Percentiles rank a stretch among this genome's conserved stretches.
Conservation (phyloP, 1,140 invertebrate species). For the Megathymus violae region DNA sequence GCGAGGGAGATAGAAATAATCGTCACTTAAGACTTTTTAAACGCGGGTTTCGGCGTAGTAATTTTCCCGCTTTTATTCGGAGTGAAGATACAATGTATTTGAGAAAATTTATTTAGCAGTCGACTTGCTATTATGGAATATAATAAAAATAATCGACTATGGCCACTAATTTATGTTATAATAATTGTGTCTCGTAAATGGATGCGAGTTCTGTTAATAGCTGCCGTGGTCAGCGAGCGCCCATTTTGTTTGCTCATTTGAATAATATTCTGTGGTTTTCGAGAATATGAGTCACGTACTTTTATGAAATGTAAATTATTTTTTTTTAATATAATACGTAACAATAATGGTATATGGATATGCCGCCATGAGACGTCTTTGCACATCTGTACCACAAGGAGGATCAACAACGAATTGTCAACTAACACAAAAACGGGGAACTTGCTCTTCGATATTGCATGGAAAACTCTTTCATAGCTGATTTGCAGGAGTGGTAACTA, state of each 20-base stretch:
- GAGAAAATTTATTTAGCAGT: slow-evolving; percentile 50
- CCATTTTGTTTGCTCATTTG: slow-evolving; percentile 35
- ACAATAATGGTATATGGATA: too few species aligned
- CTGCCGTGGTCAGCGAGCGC: slow-evolving; percentile 17
- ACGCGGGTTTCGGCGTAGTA: slow-evolving; percentile 53
- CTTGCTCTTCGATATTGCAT: too few species aligned
- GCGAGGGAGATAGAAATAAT: slow-evolving; percentile 50
- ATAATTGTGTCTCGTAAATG: slow-evolving; percentile 36
- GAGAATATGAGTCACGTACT: slow-evolving; percentile 5
- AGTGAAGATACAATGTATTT: slow-evolving; percentile 62
- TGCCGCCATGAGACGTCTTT: too few species aligned
- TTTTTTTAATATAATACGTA: too few species aligned
- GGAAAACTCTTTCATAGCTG: too few species aligned
- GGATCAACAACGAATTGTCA: too few species aligned
- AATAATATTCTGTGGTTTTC: slow-evolving; percentile 23
- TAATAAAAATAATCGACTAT: slow-evolving; percentile 54
- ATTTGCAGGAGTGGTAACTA: too few species aligned
- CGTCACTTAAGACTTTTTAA: slow-evolving; percentile 57
- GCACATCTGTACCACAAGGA: too few species aligned
- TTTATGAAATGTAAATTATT: too few species aligned
- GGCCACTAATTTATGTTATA: slow-evolving; percentile 46
- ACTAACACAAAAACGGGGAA: too few species aligned
- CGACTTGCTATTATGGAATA: slow-evolving; percentile 47
- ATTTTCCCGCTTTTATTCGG: slow-evolving; percentile 77
- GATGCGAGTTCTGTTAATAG: slow-evolving; percentile 17